These are phyloP conservation scores for Strix aluco DNA, from an alignment of 2,113 vertebrate species.

Conservation along the genomic window DNA sequence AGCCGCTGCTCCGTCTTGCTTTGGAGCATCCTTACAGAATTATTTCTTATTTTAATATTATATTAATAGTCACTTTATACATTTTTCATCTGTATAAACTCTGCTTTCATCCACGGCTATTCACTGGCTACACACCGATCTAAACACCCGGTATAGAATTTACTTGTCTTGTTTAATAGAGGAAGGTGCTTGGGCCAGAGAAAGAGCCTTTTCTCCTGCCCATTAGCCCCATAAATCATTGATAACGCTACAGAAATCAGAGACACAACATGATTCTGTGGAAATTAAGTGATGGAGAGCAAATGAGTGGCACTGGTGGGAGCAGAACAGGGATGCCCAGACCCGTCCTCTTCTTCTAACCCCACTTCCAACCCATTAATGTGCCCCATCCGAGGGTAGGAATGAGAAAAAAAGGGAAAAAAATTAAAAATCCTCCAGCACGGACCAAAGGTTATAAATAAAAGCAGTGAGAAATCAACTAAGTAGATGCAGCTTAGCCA, in stretches of 20 bases:
- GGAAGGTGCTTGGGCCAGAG: neutral
- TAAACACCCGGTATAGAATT: neutral
- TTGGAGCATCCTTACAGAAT: neutral
- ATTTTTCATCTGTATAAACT: neutral
- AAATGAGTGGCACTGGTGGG: neutral
- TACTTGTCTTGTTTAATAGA: neutral
- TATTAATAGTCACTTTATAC: neutral
- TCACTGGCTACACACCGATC: neutral
- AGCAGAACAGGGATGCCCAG: neutral
- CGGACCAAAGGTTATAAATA: neutral
- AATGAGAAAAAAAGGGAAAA: neutral
- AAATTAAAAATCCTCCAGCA: neutral
- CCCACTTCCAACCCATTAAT: rapidly evolving
- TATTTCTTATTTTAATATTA: neutral
- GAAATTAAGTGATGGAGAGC: neutral
- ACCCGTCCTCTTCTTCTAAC: neutral
- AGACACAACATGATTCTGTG: neutral
- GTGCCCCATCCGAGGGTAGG: neutral
- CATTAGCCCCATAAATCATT: neutral
- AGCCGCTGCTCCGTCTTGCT: neutral
- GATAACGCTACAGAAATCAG: neutral
- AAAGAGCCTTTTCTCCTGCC: neutral
- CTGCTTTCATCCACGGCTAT: neutral
- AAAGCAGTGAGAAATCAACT: slow-evolving; percentile 4
- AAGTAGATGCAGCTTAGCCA: slow-evolving; percentile 18